Base-by-base conservation (phyloP, 35 echinoderm and acorn worm species). In the Amphiura filiformis region DNA sequence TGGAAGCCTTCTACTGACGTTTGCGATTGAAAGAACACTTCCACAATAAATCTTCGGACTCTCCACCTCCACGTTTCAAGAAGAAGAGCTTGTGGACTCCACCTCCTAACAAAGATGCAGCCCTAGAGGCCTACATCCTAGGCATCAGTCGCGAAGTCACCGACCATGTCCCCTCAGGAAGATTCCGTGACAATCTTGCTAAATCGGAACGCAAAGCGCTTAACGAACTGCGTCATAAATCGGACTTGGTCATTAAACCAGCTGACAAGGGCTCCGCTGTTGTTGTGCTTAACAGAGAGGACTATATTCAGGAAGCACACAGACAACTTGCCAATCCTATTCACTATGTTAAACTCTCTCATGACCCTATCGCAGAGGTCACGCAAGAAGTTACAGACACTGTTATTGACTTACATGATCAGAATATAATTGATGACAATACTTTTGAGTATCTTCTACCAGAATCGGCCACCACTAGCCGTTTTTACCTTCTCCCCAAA, bases 211-310 rank as follows among this genome's bases (percentile, higher is more conserved):
- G 33, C 36, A 31, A 35, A 32, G 82, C 82, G 22, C 13, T 84
- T 34, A 65, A 61, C 0, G 82, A 84, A 14, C 61, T 84, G 5
- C 52, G 34, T 32, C 35, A 49, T 35, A 65, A 38, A 61, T 84
- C 36, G 61, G 61, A 84, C 61, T 49, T 84, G 22, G 56, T 84
- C 14, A 84, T 84, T 65, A 84, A 34, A 36, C 82, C 52, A 57
- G 82, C 52, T 36, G 82, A 84, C 56, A 84, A 84, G 36, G 82
- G 82, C 36, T 84, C 82, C 38, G 52, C 47, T 36, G 82, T 65
- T 65, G 82, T 84, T 17, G 36, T 70, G 1, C 52, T 84, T 32
- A 52, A 61, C 38, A 49, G 56, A 13, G 40, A 84, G 18, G 44
- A 61, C 31, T 35, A 84, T 52, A 84, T 84, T 37, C 82, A 84